Base-by-base conservation (phyloP, 2,113 vertebrate genomes). In the Falco punctatus region DNA sequence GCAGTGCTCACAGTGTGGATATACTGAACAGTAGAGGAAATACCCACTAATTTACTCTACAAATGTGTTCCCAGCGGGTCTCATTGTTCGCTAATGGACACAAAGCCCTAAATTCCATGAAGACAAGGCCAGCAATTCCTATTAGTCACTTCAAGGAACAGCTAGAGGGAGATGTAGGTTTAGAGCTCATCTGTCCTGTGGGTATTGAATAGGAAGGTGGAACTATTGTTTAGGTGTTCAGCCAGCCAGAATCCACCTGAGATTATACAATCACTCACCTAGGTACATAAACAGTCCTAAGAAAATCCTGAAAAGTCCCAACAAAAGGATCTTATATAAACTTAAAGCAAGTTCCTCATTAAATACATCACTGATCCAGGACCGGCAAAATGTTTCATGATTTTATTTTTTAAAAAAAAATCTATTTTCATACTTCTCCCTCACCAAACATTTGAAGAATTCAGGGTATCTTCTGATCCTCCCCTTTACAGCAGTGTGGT, bases 51-150 rank as follows among this genome's bases (percentile, higher is more conserved):
- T 87, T 90, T 23, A 64, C 9, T 35, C 4, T 26, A 40, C 6
- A 59, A 33, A 77, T 2, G 1, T 62, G 6, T 26, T 87, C 44
- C 27, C 21, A 42, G 5, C 33, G 5, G 0, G 1, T 73, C 10
- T 69, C 28, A 38, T 6, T 48, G 12, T 72, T 65, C 78, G 15
- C 26, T 52, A n/a, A n/a, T 21, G 9, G 15, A 61, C 16, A 24
- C 7, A 81, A 73, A 77, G 8, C 8, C 28, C 30, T 55, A 40
- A 71, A 2, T 77, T 67, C 24, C 42, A 33, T 16, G 7, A 83
- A 85, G 40, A 38, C 6, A 61, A 65, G 35, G 22, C 2, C 30
- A 64, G 16, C 8, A 59, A 51, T 42, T n/a, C 9, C 24, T 74
- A 4, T n/a, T 52, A 52, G 17, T 1, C 10, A 18, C 26, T 61